A percentile compares a stretch with the other conserved stretches of the same genome.
These are phyloP conservation scores for Sitta europaea DNA, from an alignment of 2,113 vertebrate species.

Conservation along the genomic window DNA sequence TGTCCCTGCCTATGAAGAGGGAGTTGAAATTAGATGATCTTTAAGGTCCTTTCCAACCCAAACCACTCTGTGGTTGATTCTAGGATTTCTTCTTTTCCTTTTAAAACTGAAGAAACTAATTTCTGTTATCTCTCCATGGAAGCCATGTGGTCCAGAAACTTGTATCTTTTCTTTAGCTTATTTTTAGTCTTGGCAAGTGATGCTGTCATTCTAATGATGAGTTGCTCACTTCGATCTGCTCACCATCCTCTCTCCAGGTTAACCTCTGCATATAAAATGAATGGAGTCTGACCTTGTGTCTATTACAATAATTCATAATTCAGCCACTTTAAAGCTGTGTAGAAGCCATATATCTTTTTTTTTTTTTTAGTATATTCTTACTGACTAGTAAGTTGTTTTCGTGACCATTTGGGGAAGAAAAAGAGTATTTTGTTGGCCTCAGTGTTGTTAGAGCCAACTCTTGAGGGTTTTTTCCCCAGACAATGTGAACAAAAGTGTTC, in stretches of 20 bases:
- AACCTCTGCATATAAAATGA: not conserved
- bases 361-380: not conserved
- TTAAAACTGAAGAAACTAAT: not conserved
- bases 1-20: not conserved
- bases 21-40: not conserved
- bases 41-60: not conserved
- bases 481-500: not conserved
- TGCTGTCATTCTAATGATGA: not conserved
- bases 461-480: not conserved
- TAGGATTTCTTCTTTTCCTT: not conserved
- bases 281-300: rapidly evolving
- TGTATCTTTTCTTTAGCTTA: not conserved
- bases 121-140: not conserved
- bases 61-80: not conserved
- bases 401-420: not conserved
- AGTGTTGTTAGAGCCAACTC: not conserved
- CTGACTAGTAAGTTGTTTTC: not conserved
- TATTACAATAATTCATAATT: not conserved
- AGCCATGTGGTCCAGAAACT: not conserved
- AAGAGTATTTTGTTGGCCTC: not conserved
- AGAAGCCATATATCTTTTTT: not conserved
- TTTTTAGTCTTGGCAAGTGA: not conserved
- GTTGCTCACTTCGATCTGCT: not conserved
- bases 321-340: not conserved
- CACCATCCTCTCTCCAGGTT: not conserved